Conservation (phyloP, 2,113 vertebrate genomes). For the Zosterops pallidus region DNA sequence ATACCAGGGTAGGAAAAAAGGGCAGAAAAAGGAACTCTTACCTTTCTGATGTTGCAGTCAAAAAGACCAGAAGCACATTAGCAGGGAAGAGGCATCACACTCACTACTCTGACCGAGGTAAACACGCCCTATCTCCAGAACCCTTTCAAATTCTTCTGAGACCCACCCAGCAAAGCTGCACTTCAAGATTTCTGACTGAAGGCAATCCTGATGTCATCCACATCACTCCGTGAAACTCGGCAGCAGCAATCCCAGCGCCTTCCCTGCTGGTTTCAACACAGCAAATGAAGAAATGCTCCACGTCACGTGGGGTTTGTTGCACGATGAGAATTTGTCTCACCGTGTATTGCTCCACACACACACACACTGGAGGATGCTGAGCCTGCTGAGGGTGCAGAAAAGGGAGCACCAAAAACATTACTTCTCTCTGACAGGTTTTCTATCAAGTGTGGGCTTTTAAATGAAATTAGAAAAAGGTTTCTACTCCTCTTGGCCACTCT, state of each 20-base stretch:
- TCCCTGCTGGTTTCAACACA: conserved; percentile 50
- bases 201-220: conserved; percentile 59
- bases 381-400: background rate
- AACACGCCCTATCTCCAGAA: conserved; percentile 64
- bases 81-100: background rate
- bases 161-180: conserved; percentile 84
- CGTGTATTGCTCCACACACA: background rate
- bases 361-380: background rate
- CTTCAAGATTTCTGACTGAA: conserved; percentile 77
- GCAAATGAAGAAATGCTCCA: conserved; percentile 11
- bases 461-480: background rate
- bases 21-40: conserved; percentile 28
- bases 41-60: conserved; percentile 57
- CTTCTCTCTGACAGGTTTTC: too few species aligned
- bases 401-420: background rate
- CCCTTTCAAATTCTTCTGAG: conserved; percentile 75
- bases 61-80: background rate
- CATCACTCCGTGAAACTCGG: conserved; percentile 29
- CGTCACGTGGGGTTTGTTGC: background rate
- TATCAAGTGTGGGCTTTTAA: background rate
- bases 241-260: conserved; percentile 8
- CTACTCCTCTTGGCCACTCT: background rate
- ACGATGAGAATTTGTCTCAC: background rate
- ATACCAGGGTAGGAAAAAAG: background rate
- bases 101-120: conserved; percentile 19